phyloP scores from a whole-genome alignment of 1,140 invertebrate genomes.

The Leucophenga varia region DNA sequence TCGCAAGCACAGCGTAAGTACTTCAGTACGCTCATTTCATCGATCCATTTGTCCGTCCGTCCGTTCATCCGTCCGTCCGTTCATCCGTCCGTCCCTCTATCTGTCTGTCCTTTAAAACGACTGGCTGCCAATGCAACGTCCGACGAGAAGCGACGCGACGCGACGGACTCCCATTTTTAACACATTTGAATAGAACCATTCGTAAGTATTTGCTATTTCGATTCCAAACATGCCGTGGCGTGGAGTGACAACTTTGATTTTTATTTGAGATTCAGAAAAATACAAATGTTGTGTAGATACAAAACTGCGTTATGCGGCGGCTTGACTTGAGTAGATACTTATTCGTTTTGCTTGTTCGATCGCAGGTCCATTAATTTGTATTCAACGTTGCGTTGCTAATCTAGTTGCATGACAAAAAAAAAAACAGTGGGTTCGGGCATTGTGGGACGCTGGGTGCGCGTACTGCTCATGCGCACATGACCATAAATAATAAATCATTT shows the following conservation, averaged over 20 bases:
- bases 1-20: too few relatives aligned
- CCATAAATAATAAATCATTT: slow-evolving; percentile 51
- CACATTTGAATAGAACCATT: slow-evolving; percentile 24
- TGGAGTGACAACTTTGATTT: slow-evolving; percentile 43
- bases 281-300: neutral
- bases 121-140: neutral
- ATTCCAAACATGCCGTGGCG: slow-evolving; percentile 33
- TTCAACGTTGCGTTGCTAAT: slow-evolving; percentile 38
- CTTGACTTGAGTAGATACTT: neutral
- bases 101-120: too few relatives aligned
- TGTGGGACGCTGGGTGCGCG: too few relatives aligned
- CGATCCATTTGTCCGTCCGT: too few relatives aligned
- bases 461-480: too few relatives aligned
- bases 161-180: neutral
- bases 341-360: neutral
- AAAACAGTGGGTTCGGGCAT: too few relatives aligned
- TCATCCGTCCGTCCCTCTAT: too few relatives aligned
- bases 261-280: slow-evolving; percentile 28
- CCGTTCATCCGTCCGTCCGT: too few relatives aligned
- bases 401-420: too few relatives aligned
- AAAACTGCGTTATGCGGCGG: too few relatives aligned
- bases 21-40: too few relatives aligned
- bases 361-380: slow-evolving; percentile 26
- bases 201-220: slow-evolving; percentile 1
- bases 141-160: slow-evolving; percentile 5